Evolutionary conservation across 1,140 invertebrate genomes (phyloP), one percentile per base, ranked within the genome.

Genomic region (Tigriopus japonicus): DNA sequence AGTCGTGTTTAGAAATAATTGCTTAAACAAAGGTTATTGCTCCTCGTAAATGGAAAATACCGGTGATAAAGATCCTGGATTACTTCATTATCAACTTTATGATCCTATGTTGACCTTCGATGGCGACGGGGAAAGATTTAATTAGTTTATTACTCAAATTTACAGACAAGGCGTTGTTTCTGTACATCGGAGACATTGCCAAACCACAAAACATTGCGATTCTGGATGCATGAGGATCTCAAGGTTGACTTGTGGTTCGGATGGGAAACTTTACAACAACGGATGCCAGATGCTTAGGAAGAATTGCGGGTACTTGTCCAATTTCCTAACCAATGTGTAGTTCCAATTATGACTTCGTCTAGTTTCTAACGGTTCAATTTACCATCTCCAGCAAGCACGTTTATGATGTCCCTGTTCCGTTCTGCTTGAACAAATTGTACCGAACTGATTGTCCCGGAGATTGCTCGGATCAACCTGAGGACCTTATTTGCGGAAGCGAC

Each of bases 241-340:
- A 21, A 81, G 85, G 67, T 86, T 86, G 19, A 88, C 90, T 17
- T 96, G 92, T 69, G 90, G 86, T 7, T 91, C 85, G 40, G 88
- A 95, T 72, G 86, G 87, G 0, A 81, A 84, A 65, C 78, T 92
- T 3, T 95, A 95, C 71, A 80, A 85, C 15, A 94, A 91, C 69
- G 84, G 86, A 63, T 95, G 89, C 69, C 81, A 86, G 67, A 92
- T 94, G 88, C 84, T 86, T 67, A 80, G 84, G 42, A 87, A 87
- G 68, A 91, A 91, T 67, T 92, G 88, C 71, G 87, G 87, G 84
- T 86, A 85, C 80, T 85, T 84, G 52, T 42, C 19, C 58, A 42
- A 61, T 19, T 61, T 13, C 24, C 60, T 62, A 15, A n/a, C n/a
- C n/a, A n/a, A 9, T 5, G 28, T 35, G 28, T 35, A 35, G 9